Evolutionary conservation across 2,797 vertebrate species (phyloP).

Genomic region (Echeneis naucrates): DNA sequence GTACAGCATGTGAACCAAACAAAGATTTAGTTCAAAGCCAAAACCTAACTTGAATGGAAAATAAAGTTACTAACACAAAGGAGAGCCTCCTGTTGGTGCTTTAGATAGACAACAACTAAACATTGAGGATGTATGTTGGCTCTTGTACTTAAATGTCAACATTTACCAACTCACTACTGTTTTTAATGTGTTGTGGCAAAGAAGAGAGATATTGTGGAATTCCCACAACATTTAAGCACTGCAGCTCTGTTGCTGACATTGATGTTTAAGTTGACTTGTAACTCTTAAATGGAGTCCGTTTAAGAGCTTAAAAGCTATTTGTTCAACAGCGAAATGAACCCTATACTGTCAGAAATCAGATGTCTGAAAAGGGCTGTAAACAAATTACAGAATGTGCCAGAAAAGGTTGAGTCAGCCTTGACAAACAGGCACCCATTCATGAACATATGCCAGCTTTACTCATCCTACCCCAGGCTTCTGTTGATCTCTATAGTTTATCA

Average conservation of each 20-base stretch:
- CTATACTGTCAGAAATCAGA: slow-evolving; percentile 34
- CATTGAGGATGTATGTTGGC: background rate
- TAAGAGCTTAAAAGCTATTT: slow-evolving; percentile 24
- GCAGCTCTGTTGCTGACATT: background rate
- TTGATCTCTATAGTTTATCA: slow-evolving; percentile 24
- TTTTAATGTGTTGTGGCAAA: background rate
- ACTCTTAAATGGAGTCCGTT: background rate
- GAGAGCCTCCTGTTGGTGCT: background rate
- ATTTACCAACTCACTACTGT: background rate
- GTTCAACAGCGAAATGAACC: slow-evolving; percentile 22
- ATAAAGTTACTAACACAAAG: background rate
- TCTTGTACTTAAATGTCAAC: background rate
- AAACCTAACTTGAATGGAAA: background rate
- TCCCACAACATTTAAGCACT: too few relatives aligned
- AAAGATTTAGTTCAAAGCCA: background rate
- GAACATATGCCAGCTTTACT: slow-evolving; percentile 32
- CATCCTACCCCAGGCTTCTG: slow-evolving; percentile 1
- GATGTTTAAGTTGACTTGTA: background rate
- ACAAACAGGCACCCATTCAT: slow-evolving; percentile 20
- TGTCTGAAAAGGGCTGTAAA: slow-evolving; percentile 35
- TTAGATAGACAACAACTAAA: background rate
- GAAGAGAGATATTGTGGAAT: background rate
- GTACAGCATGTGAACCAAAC: slow-evolving; percentile 5
- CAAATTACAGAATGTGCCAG: slow-evolving; percentile 31
- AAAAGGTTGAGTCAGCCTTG: slow-evolving; percentile 41